Conservation (phyloP, 2,113 vertebrate genomes). For the Myxocyprinus asiaticus region DNA sequence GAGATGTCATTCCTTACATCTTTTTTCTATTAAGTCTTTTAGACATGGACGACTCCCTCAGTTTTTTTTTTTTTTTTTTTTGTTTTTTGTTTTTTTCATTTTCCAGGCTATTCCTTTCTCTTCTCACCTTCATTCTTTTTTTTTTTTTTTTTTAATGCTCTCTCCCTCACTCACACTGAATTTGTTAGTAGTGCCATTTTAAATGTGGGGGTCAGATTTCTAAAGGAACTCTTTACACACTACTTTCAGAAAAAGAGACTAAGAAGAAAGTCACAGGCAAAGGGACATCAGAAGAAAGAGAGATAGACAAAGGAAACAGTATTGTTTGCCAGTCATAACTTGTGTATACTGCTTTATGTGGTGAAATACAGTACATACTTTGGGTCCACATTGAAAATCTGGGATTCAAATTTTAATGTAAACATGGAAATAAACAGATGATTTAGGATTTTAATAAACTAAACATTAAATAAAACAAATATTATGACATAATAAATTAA, state of each 20-base stretch:
- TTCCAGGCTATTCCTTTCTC: neutral
- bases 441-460: no score
- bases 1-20: conserved; percentile 77
- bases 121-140: conserved; percentile 17
- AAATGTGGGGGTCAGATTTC: conserved; percentile 66
- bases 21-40: conserved; percentile 81
- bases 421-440: no score
- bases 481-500: no score
- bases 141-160: conserved; percentile 33
- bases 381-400: no score
- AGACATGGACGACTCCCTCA: conserved; percentile 72
- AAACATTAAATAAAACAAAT: no score
- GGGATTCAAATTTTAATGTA: no score
- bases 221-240: conserved; percentile 56
- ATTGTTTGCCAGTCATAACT: neutral
- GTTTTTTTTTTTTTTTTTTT: no score
- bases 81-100: no score
- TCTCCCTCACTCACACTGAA: conserved; percentile 41
- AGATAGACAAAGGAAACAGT: neutral
- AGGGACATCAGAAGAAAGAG: no score
- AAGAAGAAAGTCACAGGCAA: no score
- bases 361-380: no score
- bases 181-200: conserved; percentile 63
- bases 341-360: neutral
- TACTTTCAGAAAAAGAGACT: conserved; percentile 32